Evolutionary conservation across 2,888 invertebrate species (phyloP).

Genomic region (Macrosoma leucophasiata): DNA sequence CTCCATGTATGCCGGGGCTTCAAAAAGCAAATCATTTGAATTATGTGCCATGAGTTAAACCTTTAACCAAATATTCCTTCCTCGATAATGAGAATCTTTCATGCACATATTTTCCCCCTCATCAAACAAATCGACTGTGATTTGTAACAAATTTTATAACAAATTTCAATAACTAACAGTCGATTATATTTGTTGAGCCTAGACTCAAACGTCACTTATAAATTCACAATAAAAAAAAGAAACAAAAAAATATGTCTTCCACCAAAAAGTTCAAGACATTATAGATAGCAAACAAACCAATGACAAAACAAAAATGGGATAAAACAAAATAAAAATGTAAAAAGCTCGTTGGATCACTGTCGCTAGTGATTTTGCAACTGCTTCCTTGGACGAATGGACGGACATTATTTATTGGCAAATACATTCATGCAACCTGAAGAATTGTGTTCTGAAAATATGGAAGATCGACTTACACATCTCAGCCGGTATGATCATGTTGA

Average conservation of each 20-base stretch:
- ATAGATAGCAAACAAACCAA: conserved; percentile 62
- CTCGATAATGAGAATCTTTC: too few species aligned
- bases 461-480: too few species aligned
- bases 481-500: too few species aligned
- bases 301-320: conserved; percentile 36
- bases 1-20: too few species aligned
- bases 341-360: conserved; percentile 48
- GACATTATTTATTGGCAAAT: conserved; percentile 71
- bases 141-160: too few species aligned
- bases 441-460: too few species aligned
- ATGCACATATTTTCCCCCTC: conserved; percentile 37
- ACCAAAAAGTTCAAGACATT: conserved; percentile 34
- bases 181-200: too few species aligned
- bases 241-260: conserved; percentile 20
- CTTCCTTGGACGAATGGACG: conserved; percentile 32
- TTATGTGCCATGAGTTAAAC: too few species aligned
- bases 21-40: conserved; percentile 24
- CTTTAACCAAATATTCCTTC: too few species aligned
- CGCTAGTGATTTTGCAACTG: conserved; percentile 41
- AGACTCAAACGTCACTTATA: conserved; percentile 57
- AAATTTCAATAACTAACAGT: too few species aligned
- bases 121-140: conserved; percentile 21
- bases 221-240: conserved; percentile 33
- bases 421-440: conserved; percentile 58
- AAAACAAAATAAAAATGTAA: conserved; percentile 31